Evolutionary conservation across 2,888 invertebrate genomes (phyloP), one percentile per base, ranked within the genome.

Genomic region (Spisula subtruncata): DNA sequence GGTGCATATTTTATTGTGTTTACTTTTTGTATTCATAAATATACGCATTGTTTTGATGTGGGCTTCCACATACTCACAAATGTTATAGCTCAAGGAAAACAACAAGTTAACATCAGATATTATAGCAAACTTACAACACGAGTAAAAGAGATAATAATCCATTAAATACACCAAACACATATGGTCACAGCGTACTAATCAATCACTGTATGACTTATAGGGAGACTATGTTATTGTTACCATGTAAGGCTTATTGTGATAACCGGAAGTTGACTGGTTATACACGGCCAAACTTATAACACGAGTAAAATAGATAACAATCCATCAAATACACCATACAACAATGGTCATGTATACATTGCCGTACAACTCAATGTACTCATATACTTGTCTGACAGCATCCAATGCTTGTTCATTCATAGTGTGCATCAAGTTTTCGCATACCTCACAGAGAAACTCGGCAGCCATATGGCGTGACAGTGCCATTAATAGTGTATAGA

Each of bases 81-180:
- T n/a, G 20, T 18, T 32, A 35, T 14, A 1, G 18, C 75, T 35
- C 16, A 35, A 35, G 75, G 35, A 71, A 75, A 75, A 75, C 35
- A 75, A 18, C 12, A 75, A 32, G 35, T 75, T 32, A 35, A 32
- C 6, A 66, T 25, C 60, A 8, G 60, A 25, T 25, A 25, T 5
- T 66, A 25, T 66, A 66, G 10, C 25, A 66, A n/a, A 66, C n/a
- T 25, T n/a, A 66, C 5, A 66, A 66, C 60, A 66, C 60, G 60
- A 66, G 25, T 4, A 25, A 25, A 66, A 66, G 60, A 66, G 60
- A 66, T 66, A 66, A 66, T 66, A 66, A 66, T 66, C 60, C n/a
- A 60, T 60, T n/a, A 60, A n/a, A 4, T 20, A 60, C 60, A n/a
- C n/a, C 20, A 60, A 60, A 60, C 60, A 60, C 18, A 16, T n/a